phyloP scores from a whole-genome alignment of 2,888 invertebrate species.

The Stenotaenia linearis region DNA sequence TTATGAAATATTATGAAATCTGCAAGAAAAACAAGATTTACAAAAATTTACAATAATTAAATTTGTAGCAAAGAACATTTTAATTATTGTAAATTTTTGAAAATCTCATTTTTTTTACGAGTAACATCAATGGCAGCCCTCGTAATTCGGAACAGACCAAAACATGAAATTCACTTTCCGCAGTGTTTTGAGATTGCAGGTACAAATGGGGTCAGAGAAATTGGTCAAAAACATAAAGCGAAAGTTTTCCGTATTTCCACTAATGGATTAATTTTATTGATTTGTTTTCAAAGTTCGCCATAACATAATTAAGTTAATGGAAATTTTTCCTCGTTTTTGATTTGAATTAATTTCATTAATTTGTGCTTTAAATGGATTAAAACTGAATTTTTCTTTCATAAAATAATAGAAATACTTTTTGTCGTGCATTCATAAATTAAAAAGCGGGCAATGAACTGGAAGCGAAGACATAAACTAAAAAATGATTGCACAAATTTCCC shows the following conservation, averaged over 20 bases:
- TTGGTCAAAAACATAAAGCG: neutral
- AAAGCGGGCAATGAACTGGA: neutral
- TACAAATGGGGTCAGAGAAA: neutral
- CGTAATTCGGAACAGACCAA: too few species aligned
- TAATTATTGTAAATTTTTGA: too few species aligned
- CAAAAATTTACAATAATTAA: too few species aligned
- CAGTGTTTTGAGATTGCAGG: neutral
- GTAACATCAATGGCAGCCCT: too few species aligned
- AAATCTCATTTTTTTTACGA: too few species aligned
- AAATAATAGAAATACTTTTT: too few species aligned
- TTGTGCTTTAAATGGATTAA: too few species aligned
- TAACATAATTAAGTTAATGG: neutral
- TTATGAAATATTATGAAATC: too few species aligned
- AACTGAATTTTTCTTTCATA: too few species aligned
- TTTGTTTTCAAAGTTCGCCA: neutral
- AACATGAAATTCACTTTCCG: neutral
- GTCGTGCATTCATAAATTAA: neutral
- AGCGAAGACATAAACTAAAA: neutral
- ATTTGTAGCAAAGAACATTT: too few species aligned
- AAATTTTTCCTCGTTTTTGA: neutral
- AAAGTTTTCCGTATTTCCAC: neutral
- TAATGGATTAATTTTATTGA: neutral
- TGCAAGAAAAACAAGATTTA: too few species aligned
- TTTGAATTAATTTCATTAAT: neutral
- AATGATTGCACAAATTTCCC: neutral